Evolutionary conservation across 2,797 vertebrate genomes (phyloP).

Genomic region (Parambassis ranga): DNA sequence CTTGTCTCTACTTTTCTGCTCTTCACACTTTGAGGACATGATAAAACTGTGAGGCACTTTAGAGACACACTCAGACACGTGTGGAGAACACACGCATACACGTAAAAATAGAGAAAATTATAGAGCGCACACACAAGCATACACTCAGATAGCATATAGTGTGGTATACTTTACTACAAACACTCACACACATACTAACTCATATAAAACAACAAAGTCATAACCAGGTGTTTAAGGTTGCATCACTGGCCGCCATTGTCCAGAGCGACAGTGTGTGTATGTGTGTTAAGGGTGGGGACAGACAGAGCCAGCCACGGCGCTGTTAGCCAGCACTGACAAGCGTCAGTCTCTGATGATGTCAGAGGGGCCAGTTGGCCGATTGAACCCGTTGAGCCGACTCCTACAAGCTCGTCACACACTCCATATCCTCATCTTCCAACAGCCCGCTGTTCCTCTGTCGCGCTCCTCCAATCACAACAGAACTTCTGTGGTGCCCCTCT

Average conservation of each 20-base stretch:
- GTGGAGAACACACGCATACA: slow-evolving; percentile 77
- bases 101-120: slow-evolving; percentile 57
- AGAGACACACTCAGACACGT: slow-evolving; percentile 94
- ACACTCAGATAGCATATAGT: slow-evolving; percentile 67
- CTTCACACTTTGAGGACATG: slow-evolving; percentile 87
- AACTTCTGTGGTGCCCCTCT: slow-evolving; percentile 63
- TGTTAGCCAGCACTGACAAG: slow-evolving; percentile 61
- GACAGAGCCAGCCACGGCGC: slow-evolving; percentile 61
- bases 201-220: slow-evolving; percentile 62
- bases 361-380: slow-evolving; percentile 62
- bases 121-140: slow-evolving; percentile 41
- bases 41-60: slow-evolving; percentile 99
- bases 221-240: slow-evolving; percentile 70
- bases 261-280: slow-evolving; percentile 57
- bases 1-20: slow-evolving; percentile 60
- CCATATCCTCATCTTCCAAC: slow-evolving; percentile 87
- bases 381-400: slow-evolving; percentile 39
- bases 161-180: slow-evolving; percentile 69
- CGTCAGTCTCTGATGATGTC: slow-evolving; percentile 64
- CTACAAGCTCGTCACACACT: slow-evolving; percentile 95
- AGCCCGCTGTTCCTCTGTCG: slow-evolving; percentile 75
- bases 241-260: slow-evolving; percentile 78
- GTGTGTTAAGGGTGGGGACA: slow-evolving; percentile 57
- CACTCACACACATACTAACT: slow-evolving; percentile 75
- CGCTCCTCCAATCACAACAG: slow-evolving; percentile 70